Evolutionary conservation across 2,113 vertebrate species (phyloP), one percentile per base, ranked within the genome.

Genomic region (Kryptolebias marmoratus): DNA sequence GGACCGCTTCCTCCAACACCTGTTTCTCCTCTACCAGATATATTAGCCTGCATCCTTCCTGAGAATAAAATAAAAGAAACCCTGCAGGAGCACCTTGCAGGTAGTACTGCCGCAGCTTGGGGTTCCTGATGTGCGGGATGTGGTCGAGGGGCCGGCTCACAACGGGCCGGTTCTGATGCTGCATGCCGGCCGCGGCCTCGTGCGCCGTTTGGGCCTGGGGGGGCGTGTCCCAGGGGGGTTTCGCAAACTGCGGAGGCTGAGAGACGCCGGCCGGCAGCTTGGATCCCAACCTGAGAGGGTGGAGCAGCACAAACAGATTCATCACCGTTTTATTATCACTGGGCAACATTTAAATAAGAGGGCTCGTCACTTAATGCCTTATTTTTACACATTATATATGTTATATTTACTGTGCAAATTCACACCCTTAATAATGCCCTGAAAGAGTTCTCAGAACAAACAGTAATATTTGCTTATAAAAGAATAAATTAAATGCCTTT

Each of bases 101-200:
- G 83, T 95, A 95, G 82, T 94, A 95, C 82, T 92, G 92, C 27
- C 94, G 88, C 54, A 95, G 90, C 71, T 89, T 92, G 32, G 93
- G 93, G 88, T 95, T 94, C 71, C 94, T 89, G 76, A 95, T 95
- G 83, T 91, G 86, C 8, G 91, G 93, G 63, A 90, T 83, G 60
- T 93, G 93, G 86, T 89, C 79, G 14, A 85, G 83, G 27, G 88
- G 90, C 4, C 85, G 85, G 44, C 82, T 79, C 32, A 32, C 47
- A 0, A 57, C 3, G 14, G 77, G 42, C 15, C 85, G 82, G 56
- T 71, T 68, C 56, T 63, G 82, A 47, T 10, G 59, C 31, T 79
- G 70, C 57, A 45, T 32, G 56, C 63, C 27, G 61, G 30, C 61
- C 44, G 73, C 27, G 27, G 84, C 59, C 53, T 88, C 59, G 60